These are phyloP conservation scores for Neoitamus cyanurus DNA, from an alignment of 2,888 invertebrate genomes.

Conservation along the genomic window DNA sequence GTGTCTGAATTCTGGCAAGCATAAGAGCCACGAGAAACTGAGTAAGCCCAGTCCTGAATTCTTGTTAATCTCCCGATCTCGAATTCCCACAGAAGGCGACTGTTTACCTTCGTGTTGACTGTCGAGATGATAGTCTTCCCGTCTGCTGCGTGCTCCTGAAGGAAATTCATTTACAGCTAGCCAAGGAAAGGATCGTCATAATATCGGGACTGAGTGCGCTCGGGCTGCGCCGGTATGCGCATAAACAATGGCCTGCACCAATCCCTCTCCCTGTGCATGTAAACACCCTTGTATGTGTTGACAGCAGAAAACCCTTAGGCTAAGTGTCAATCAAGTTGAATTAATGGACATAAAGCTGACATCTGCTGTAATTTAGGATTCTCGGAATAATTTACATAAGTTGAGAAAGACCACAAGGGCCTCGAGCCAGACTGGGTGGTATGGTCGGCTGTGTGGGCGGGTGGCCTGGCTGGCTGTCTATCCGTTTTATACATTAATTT, in stretches of 20 bases:
- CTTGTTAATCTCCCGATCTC: not conserved
- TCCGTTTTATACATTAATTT: constrained; percentile 18
- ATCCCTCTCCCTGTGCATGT: not conserved
- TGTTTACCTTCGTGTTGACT: not conserved
- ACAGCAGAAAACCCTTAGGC: constrained; percentile 35
- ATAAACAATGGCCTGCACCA: not conserved
- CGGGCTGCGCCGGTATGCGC: not conserved
- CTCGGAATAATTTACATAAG: constrained; percentile 49
- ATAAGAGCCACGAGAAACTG: not conserved
- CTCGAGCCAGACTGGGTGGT: not conserved
- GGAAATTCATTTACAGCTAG: constrained; percentile 25
- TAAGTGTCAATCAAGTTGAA: constrained; percentile 50
- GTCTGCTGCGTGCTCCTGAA: not conserved
- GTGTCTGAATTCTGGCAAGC: not conserved
- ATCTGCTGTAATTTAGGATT: constrained; percentile 45
- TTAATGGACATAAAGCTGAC: constrained; percentile 48
- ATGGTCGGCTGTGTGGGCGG: not conserved
- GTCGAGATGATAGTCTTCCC: not conserved
- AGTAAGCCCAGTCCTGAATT: not conserved
- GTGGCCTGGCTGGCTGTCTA: not conserved
- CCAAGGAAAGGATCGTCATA: not conserved
- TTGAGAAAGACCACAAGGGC: constrained; percentile 30
- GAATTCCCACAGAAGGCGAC: not conserved
- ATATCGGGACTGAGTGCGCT: not conserved
- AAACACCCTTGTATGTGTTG: constrained; percentile 10